Evolutionary conservation across 2,888 invertebrate genomes (phyloP), one percentile per base, ranked within the genome.

Genomic region (Nephrotoma appendiculata): DNA sequence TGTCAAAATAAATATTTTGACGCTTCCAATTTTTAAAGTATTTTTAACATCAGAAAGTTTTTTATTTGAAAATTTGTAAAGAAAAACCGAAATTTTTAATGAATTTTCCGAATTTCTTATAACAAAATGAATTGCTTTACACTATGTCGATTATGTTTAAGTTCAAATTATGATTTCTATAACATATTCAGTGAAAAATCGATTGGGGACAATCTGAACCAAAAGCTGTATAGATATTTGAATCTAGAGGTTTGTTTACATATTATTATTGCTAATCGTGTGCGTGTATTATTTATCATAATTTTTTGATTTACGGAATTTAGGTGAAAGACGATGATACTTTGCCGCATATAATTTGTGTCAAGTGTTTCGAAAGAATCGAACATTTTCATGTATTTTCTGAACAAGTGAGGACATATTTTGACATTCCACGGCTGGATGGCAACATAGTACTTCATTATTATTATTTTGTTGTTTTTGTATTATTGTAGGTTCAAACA

Each of bases 161-260:
- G 86, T 19, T 85, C 86, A 52, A 86, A 86, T 5, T 86, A 86
- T 6, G 83, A 86, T 44, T 83, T 87, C 19, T 48, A 87, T 7
- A 87, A 87, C 45, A 86, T 88, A 42, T 88, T 87, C 84, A 86
- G 87, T 41, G 87, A 86, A 43, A 83, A 86, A 31, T 57, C 87
- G 19, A 42, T 86, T n/a, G 85, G 87, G 9, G 84, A 31, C 6
- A 86, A 88, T 31, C 86, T 87, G 41, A 87, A 71, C 6, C 86
- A 57, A 7, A 88, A 88, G 86, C 88, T 88, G n/a, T 15, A 48
- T 12, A 88, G 88, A 86, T 88, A 87, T 87, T 85, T 88, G 7
- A 83, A 86, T 71, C 45, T 88, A 19, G 87, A 88, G 41, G 88
- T 88, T 84, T 71, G 71, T 71, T 1, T 3, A n/a, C 48, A 12